Conservation (phyloP, 2,888 invertebrate species). For the Andrena flavipes region DNA sequence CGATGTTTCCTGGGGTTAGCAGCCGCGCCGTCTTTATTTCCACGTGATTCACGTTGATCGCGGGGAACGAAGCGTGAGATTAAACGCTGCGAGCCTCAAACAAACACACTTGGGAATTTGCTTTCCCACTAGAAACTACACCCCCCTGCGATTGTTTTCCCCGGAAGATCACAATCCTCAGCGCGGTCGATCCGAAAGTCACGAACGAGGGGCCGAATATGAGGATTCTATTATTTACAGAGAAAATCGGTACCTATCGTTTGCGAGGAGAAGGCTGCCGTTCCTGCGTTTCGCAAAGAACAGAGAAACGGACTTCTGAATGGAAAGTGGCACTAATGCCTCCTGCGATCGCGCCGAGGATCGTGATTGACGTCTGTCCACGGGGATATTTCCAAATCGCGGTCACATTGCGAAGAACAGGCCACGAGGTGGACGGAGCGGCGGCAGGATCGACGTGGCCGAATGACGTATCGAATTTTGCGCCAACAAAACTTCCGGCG, state of each 20-base stretch:
- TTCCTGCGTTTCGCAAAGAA: too few relatives aligned
- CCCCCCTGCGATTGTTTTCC: neutral
- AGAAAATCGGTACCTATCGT: too few relatives aligned
- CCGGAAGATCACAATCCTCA: neutral
- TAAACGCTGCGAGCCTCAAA: constrained; percentile 42
- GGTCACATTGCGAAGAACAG: constrained; percentile 18
- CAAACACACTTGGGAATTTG: constrained; percentile 31
- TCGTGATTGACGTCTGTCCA: constrained; percentile 17
- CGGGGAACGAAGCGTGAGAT: constrained; percentile 66
- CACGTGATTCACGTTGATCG: constrained; percentile 61
- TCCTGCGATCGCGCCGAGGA: neutral
- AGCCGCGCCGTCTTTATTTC: constrained; percentile 60
- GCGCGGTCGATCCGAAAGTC: neutral
- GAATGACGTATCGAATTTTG: constrained; percentile 79
- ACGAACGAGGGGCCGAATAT: neutral
- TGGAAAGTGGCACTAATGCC: constrained; percentile 1
- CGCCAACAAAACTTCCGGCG: constrained; percentile 73
- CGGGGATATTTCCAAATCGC: neutral
- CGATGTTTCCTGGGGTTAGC: constrained; percentile 57
- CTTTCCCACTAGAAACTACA: constrained; percentile 20
- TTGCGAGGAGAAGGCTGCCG: too few relatives aligned
- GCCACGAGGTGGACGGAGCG: neutral
- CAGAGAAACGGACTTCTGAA: neutral
- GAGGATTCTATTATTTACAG: neutral
- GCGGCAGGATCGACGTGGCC: constrained; percentile 6